These are phyloP conservation scores for Hylyphantes graminicola DNA, from an alignment of 1,140 invertebrate genomes.

Conservation along the genomic window DNA sequence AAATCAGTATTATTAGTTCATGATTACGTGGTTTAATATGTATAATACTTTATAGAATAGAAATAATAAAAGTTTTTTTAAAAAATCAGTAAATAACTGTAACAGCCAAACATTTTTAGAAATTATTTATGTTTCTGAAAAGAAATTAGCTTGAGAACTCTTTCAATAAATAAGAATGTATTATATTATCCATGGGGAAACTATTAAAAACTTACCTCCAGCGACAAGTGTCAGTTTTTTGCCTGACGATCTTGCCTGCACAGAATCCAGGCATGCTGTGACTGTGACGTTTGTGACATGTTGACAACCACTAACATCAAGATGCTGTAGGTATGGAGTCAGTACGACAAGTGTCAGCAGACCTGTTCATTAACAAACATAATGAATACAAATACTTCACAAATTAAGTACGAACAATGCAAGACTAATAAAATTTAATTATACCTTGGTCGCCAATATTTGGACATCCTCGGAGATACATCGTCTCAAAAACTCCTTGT, in stretches of 20 bases:
- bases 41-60: no score
- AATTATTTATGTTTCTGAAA: no score
- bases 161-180: no score
- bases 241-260: slow-evolving; percentile 38
- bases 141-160: no score
- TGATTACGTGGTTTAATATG: no score
- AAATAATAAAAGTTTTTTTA: no score
- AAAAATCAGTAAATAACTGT: no score
- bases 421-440: not conserved
- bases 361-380: slow-evolving; percentile 39
- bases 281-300: slow-evolving; percentile 59
- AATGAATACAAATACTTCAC: not conserved
- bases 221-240: slow-evolving; percentile 31
- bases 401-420: no score
- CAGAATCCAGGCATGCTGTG: slow-evolving; percentile 46
- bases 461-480: slow-evolving; percentile 56
- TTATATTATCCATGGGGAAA: no score
- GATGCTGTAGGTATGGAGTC: slow-evolving; percentile 44
- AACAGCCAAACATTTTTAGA: no score
- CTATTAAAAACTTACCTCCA: slow-evolving; percentile 52
- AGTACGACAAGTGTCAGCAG: slow-evolving; percentile 52
- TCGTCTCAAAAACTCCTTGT: slow-evolving; percentile 55
- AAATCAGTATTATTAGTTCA: no score
- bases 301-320: slow-evolving; percentile 61
- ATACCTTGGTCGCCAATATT: slow-evolving; percentile 59